Base-by-base conservation (phyloP, 2,797 vertebrate genomes). In the Orestias chungarensis region DNA sequence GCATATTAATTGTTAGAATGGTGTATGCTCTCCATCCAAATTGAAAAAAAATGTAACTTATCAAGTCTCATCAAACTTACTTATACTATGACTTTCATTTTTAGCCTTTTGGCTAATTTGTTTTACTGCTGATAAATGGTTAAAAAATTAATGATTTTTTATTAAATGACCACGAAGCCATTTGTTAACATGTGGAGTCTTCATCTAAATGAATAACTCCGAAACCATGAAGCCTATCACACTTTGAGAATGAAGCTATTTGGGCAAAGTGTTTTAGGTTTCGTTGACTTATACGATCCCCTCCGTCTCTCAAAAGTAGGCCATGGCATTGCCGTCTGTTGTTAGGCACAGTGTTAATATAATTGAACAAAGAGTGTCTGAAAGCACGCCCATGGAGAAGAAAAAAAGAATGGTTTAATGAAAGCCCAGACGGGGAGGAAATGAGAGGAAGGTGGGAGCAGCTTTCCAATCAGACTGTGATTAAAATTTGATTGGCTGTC, bases 401-500 rank as follows among this genome's bases (percentile, higher is more conserved):
- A 79, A 83, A 65, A 83, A 83, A 83, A 75, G 73, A 87, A 76
- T 62, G 73, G 75, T 83, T 91, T 82, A 88, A 86, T 87, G 87
- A 86, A 90, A 85, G 66, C 66, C 70, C 27, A 1, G 66, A 74
- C 33, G 64, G 76, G 67, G 78, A 77, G 80, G 75, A 82, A 74
- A 79, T 68, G 76, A 73, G 15, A 27, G 72, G 64, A 44, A 25
- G 70, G 54, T 77, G 74, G 67, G 66, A 73, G 73, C 20, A 0
- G 64, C n/a, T 49, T 33, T 85, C 85, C 85, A 84, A 8, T 7
- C 86, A 90, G 86, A 89, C 77, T 44, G 59, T 25, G 44, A 87
- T 89, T 91, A 91, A 83, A 77, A 84, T 87, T 87, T 90, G 86
- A 91, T 90, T 88, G 88, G 87, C 80, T 89, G 84, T 87, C 86